These are phyloP conservation scores for Sebastes oblongus DNA, from an alignment of 2,797 vertebrate genomes.

Conservation along the genomic window DNA sequence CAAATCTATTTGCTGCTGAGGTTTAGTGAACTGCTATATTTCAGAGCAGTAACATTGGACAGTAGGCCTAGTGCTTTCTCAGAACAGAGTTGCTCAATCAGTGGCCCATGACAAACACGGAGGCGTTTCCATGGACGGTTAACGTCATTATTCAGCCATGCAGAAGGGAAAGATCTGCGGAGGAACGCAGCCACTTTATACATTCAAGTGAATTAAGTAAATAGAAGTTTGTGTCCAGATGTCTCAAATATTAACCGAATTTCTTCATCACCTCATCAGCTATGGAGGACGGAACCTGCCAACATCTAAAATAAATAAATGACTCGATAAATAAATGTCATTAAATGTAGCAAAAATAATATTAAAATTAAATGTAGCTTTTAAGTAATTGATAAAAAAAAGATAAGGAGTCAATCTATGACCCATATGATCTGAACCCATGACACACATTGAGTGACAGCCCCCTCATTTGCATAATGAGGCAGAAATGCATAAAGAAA, in stretches of 20 bases:
- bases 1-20: not conserved
- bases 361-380: too few species aligned
- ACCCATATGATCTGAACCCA: too few species aligned
- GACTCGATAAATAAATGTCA: too few species aligned
- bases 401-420: too few species aligned
- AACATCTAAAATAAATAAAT: too few species aligned
- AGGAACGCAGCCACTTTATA: not conserved
- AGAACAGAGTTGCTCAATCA: not conserved
- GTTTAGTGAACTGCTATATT: not conserved
- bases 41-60: not conserved
- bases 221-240: not conserved
- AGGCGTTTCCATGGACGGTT: not conserved
- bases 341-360: too few species aligned
- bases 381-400: too few species aligned
- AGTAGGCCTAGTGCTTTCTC: not conserved
- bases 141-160: slow-evolving; percentile 26
- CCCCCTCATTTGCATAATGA: too few species aligned
- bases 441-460: too few species aligned
- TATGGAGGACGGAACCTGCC: too few species aligned
- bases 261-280: not conserved
- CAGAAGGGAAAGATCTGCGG: not conserved
- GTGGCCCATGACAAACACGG: not conserved
- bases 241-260: not conserved
- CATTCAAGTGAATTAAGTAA: not conserved
- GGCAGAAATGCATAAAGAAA: too few species aligned